Evolutionary conservation across 2,888 invertebrate species (phyloP).

Genomic region (Xiphydria camelus): DNA sequence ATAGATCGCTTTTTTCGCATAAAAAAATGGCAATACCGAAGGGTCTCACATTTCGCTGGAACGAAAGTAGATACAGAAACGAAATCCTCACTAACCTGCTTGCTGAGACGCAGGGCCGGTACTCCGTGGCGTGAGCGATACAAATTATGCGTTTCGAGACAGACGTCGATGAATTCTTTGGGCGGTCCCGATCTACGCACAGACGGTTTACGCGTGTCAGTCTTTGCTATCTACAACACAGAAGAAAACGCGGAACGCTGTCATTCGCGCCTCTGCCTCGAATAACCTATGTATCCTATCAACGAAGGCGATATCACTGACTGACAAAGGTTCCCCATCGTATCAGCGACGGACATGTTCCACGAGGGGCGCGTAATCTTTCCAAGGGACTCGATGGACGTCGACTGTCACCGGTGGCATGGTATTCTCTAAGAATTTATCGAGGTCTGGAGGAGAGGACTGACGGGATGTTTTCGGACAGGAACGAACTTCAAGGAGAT

Average conservation of each 20-base stretch:
- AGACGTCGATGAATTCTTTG: slow-evolving; percentile 69
- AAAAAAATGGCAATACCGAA: no score
- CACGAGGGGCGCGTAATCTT: background rate
- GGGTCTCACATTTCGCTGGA: no score
- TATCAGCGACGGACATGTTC: slow-evolving; percentile 12
- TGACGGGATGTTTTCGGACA: no score
- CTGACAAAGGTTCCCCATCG: slow-evolving; percentile 40
- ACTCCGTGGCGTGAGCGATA: slow-evolving; percentile 73
- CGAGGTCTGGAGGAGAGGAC: no score
- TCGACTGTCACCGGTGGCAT: background rate
- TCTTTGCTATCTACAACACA: slow-evolving; percentile 55
- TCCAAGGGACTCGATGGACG: background rate
- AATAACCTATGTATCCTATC: slow-evolving; percentile 2
- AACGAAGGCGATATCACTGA: slow-evolving; percentile 27
- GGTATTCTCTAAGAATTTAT: no score
- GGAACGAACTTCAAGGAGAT: no score
- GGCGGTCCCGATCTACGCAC: slow-evolving; percentile 55
- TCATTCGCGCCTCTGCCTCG: background rate
- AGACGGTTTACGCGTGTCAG: slow-evolving; percentile 57
- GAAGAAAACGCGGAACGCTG: slow-evolving; percentile 15
- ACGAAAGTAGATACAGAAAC: background rate
- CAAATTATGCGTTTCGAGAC: slow-evolving; percentile 75
- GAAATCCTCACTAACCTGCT: slow-evolving; percentile 55
- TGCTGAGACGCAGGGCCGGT: slow-evolving; percentile 67
- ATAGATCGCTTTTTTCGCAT: no score